A percentile compares a stretch with the other conserved stretches of the same genome.
Evolutionary conservation across 2,113 vertebrate species (phyloP).

Genomic region (Colinus virginianus): DNA sequence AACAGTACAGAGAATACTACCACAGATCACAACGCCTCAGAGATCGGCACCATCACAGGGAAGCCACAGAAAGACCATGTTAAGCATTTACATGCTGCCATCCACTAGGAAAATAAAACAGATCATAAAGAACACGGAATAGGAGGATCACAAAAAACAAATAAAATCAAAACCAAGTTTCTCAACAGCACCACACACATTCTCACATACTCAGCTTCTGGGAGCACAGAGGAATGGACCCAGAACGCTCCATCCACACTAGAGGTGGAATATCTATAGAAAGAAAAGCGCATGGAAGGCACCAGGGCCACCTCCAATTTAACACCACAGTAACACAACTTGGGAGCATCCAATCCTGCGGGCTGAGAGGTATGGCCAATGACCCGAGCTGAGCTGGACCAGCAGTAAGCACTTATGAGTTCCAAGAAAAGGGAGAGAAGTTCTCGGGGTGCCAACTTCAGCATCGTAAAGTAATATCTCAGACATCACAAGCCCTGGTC

Average conservation of each 20-base stretch:
- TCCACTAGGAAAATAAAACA: background rate
- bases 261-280: too few relatives aligned
- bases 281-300: background rate
- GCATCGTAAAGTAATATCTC: background rate
- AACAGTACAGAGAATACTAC: background rate
- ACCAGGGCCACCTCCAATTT: background rate
- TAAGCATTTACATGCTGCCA: background rate
- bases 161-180: background rate
- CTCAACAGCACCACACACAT: background rate
- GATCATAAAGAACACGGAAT: background rate
- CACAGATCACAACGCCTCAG: rapidly evolving
- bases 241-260: rapidly evolving
- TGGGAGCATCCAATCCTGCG: background rate
- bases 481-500: rapidly evolving
- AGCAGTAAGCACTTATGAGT: background rate
- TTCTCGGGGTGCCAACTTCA: background rate
- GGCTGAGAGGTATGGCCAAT: background rate
- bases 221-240: background rate
- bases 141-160: background rate
- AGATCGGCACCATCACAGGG: background rate
- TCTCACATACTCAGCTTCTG: background rate
- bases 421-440: background rate
- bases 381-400: background rate
- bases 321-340: background rate
- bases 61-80: background rate